Conservation (phyloP, 1,140 invertebrate genomes). For the Lamellibrachia luymesi region DNA sequence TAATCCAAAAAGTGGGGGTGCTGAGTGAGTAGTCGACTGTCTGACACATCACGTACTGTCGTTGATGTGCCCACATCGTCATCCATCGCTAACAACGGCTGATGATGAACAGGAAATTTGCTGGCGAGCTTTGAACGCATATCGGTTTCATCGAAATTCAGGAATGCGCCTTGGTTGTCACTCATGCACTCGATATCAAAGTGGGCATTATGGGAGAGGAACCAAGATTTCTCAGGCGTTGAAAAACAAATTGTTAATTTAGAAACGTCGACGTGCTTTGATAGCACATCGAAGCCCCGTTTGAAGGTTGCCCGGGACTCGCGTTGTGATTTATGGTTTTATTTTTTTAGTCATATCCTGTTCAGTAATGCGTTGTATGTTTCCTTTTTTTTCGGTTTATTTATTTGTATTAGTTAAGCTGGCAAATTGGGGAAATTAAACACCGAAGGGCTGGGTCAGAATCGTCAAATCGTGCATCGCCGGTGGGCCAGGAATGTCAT, state of each 20-base stretch:
- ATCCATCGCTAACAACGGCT: background rate
- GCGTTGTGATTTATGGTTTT: background rate
- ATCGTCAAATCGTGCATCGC: background rate
- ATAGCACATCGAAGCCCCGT: background rate
- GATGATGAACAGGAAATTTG: slow-evolving; percentile 1
- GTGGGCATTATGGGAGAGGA: background rate
- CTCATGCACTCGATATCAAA: background rate
- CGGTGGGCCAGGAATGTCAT: background rate
- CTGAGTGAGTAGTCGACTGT: background rate
- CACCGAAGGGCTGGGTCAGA: background rate
- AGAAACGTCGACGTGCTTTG: background rate
- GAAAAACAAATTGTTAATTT: slow-evolving; percentile 6
- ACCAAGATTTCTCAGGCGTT: background rate
- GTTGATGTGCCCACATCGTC: background rate
- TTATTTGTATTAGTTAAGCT: background rate
- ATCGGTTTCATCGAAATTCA: background rate
- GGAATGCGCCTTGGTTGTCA: background rate
- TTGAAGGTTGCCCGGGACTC: background rate
- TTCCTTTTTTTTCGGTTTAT: background rate
- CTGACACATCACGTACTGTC: background rate
- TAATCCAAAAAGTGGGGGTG: background rate
- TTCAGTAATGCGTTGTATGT: background rate
- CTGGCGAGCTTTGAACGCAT: background rate
- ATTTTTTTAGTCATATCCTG: background rate
- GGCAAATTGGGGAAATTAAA: slow-evolving; percentile 5